These are phyloP conservation scores for Setipinna tenuifilis DNA, from an alignment of 2,797 vertebrate species.

Conservation along the genomic window DNA sequence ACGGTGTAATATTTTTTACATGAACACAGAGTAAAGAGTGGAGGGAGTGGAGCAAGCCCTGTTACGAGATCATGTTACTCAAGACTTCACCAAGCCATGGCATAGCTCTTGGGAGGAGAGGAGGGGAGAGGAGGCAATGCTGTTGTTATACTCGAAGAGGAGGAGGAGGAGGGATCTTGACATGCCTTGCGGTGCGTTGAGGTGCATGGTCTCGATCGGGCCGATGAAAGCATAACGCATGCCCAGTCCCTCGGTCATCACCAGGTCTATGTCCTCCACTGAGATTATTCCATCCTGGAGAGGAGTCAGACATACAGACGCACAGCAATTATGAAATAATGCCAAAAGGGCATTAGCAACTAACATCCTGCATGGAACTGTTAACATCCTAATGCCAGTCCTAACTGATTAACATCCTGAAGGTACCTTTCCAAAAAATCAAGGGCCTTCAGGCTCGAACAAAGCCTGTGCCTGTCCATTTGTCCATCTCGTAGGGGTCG, in stretches of 20 bases:
- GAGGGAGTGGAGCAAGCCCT: neutral
- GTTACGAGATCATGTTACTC: neutral
- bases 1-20: neutral
- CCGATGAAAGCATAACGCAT: constrained; percentile 96
- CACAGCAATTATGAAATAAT: too few relatives aligned
- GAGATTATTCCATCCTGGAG: constrained; percentile 89
- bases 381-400: too few relatives aligned
- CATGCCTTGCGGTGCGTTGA: constrained; percentile 91
- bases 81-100: neutral
- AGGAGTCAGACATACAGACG: neutral
- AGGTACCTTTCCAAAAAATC: neutral
- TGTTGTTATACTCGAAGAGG: neutral
- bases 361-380: neutral
- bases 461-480: constrained; percentile 28
- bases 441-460: neutral
- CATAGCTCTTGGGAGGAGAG: too few relatives aligned
- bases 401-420: constrained; percentile 4
- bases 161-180: neutral
- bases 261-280: constrained; percentile 90
- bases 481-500: neutral
- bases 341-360: neutral
- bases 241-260: constrained; percentile 96
- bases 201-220: constrained; percentile 97
- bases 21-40: neutral
- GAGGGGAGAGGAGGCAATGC: too few relatives aligned